Percentiles rank a stretch among this genome's conserved stretches.
These are phyloP conservation scores for Pristionchus arcanus DNA, from an alignment of 2,888 invertebrate species.

Conservation along the genomic window DNA sequence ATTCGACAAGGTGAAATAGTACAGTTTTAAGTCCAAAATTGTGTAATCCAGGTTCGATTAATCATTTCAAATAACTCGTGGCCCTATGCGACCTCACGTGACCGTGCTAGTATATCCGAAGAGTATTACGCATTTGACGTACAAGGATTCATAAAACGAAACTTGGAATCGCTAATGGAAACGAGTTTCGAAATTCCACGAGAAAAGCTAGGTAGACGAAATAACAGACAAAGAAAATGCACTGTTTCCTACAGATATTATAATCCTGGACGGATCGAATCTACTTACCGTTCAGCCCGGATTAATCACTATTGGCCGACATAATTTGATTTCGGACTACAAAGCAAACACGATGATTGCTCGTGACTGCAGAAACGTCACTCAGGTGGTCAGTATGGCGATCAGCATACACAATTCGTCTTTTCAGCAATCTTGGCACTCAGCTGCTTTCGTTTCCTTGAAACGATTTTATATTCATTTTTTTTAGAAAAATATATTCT, in stretches of 20 bases:
- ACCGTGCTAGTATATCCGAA: too few relatives aligned
- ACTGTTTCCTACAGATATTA: background rate
- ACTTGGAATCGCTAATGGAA: background rate
- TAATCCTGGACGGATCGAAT: background rate
- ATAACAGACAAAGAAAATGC: background rate
- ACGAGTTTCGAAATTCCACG: background rate
- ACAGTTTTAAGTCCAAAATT: background rate
- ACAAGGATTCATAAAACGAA: too few relatives aligned
- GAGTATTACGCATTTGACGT: too few relatives aligned
- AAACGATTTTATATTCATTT: background rate
- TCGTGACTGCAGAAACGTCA: background rate
- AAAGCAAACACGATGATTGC: too few relatives aligned
- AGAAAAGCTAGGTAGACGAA: background rate
- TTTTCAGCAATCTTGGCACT: too few relatives aligned
- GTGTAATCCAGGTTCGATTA: background rate
- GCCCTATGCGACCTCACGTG: background rate
- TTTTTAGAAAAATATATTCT: too few relatives aligned
- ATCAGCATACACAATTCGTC: too few relatives aligned
- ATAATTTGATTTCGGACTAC: background rate
- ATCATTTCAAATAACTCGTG: background rate
- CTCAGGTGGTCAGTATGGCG: background rate
- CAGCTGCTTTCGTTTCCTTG: background rate
- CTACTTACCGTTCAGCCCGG: background rate
- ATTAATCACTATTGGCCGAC: background rate
- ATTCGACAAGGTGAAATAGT: background rate